Percentiles rank a stretch among this genome's conserved stretches.
Conservation (phyloP, 1,140 invertebrate genomes). For the Plodia interpunctella region DNA sequence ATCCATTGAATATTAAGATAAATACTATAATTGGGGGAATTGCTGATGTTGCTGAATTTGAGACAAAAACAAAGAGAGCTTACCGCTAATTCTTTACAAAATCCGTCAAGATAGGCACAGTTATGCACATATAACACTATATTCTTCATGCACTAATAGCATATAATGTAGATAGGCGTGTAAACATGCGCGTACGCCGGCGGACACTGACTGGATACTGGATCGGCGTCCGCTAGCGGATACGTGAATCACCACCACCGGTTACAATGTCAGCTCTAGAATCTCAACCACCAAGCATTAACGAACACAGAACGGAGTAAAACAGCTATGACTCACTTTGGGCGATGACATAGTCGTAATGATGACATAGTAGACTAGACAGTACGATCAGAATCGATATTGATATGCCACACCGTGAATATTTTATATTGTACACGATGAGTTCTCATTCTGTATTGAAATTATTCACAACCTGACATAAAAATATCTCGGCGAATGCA, state of each 20-base stretch:
- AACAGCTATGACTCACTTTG: slow-evolving; percentile 22
- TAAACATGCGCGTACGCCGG: slow-evolving; percentile 53
- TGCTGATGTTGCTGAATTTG: slow-evolving; percentile 18
- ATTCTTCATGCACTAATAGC: slow-evolving; percentile 55
- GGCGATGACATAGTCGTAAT: slow-evolving; percentile 17
- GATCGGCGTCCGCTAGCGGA: slow-evolving; percentile 41
- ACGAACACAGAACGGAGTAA: background rate
- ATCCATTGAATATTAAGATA: background rate
- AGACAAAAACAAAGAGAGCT: slow-evolving; percentile 16
- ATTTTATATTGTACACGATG: slow-evolving; percentile 1
- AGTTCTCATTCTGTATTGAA: background rate
- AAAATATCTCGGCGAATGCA: too few species aligned
- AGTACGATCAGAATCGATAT: slow-evolving; percentile 6
- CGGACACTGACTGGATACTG: slow-evolving; percentile 35
- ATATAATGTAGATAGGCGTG: slow-evolving; percentile 43
- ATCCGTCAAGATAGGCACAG: slow-evolving; percentile 19
- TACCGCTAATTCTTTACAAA: slow-evolving; percentile 10
- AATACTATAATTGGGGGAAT: background rate
- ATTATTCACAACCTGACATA: background rate
- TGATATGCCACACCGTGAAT: background rate
- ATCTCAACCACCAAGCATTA: slow-evolving; percentile 26
- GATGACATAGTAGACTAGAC: background rate
- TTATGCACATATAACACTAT: slow-evolving; percentile 41
- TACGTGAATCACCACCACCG: slow-evolving; percentile 49
- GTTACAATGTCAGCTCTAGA: slow-evolving; percentile 34